Conservation (phyloP, 2,113 vertebrate genomes). For the Hippocampus guttulatus region DNA sequence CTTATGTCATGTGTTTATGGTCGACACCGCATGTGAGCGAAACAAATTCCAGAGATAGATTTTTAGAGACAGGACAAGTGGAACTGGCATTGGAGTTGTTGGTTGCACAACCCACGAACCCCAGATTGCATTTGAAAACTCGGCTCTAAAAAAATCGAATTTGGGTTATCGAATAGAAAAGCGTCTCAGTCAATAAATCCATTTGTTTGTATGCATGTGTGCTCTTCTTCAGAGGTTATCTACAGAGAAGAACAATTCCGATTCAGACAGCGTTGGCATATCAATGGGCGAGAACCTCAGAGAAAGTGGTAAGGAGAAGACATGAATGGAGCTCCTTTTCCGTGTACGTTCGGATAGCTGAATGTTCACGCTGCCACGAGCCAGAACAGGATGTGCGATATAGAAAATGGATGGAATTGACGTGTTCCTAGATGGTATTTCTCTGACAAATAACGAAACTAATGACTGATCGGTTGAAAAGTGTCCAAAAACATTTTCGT, state of each 20-base stretch:
- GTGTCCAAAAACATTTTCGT: too few relatives aligned
- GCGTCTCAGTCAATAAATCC: neutral
- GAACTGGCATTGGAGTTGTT: neutral
- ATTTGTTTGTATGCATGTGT: conserved; percentile 22
- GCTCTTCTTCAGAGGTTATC: conserved; percentile 75
- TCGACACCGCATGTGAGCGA: neutral
- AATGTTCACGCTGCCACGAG: neutral
- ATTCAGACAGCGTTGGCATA: conserved; percentile 80
- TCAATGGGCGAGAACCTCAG: conserved; percentile 71
- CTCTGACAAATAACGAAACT: too few relatives aligned
- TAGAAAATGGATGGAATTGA: neutral
- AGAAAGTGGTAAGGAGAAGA: conserved; percentile 76
- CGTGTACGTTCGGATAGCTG: neutral
- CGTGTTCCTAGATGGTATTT: neutral
- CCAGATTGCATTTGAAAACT: neutral
- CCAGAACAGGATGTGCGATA: neutral
- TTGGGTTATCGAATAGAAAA: neutral
- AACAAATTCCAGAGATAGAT: neutral
- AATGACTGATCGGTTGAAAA: too few relatives aligned
- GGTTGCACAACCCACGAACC: neutral
- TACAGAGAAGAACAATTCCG: conserved; percentile 86
- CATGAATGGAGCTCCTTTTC: conserved; percentile 4
- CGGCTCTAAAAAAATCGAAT: neutral
- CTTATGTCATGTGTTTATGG: conserved; percentile 1
- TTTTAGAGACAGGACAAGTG: neutral